Base-by-base conservation (phyloP, 23 tunicate species). In the Styela clava region DNA sequence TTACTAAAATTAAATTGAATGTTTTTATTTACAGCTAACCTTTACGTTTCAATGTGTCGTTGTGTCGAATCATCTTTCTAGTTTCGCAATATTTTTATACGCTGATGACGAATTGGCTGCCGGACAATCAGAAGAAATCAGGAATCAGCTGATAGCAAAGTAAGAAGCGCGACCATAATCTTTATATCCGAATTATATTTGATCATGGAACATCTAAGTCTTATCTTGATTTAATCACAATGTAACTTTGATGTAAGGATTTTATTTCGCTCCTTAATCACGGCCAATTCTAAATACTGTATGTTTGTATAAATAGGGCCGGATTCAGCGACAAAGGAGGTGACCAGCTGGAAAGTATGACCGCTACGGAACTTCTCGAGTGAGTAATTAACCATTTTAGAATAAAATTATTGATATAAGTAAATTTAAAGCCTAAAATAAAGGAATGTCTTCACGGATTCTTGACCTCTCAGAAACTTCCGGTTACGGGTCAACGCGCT, bases 11-110 rank as follows among this genome's bases (percentile, higher is more conserved):
- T n/a, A n/a, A n/a, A n/a, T n/a, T n/a, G n/a, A n/a, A n/a, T n/a
- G n/a, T 1, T 73, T 33, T 16, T 33, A 28, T 37, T 35, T 76
- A 7, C 24, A 76, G 81, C 94, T 91, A 64, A 62, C 68, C 23
- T 93, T 93, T 79, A 93, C 98, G 2, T 93, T 93, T 63, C 98
- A 93, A 85, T 63, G 74, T 18, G 81, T 93, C 37, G 16, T 93
- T 19, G 93, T 77, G 19, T 84, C 98, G 0, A 78, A 84, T 64
- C 89, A 89, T 0, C 52, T 68, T 19, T 81, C 86, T 62, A 65
- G 91, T 26, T 93, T 65, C 70, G 98, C 88, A 0, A 84, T 93
- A 16, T 93, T 93, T 64, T 74, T 93, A 19, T 93, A 93, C 72
- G 94, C 98, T 24, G 63, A 84, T 26, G 61, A 71, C 56, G 77